Conservation (phyloP, 2,113 vertebrate species). For the Microcebus jonahi region DNA sequence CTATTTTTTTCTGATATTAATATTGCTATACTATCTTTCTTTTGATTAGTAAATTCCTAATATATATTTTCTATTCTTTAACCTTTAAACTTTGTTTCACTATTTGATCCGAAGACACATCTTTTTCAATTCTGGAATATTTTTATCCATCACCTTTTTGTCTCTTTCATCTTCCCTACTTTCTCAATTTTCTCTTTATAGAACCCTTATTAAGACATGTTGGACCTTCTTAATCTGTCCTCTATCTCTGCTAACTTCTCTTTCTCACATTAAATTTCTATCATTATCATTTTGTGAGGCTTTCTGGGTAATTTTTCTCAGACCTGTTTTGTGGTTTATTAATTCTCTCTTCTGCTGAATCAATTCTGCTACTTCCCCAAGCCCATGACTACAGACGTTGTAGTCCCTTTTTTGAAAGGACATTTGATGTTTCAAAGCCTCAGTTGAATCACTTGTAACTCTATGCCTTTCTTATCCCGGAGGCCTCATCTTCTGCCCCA, state of each 20-base stretch:
- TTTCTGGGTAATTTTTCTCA: background rate
- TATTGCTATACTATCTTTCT: background rate
- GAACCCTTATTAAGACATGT: background rate
- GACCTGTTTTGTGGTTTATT: background rate
- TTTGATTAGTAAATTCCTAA: background rate
- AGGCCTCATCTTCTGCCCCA: background rate
- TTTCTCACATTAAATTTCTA: background rate
- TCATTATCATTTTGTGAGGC: background rate
- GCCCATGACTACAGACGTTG: background rate
- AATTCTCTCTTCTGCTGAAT: background rate
- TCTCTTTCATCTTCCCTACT: background rate
- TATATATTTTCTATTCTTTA: background rate
- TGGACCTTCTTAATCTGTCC: background rate
- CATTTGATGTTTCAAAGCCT: background rate
- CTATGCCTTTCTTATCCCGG: background rate
- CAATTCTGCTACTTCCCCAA: background rate
- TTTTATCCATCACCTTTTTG: background rate
- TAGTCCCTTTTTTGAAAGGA: background rate
- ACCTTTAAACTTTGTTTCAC: background rate
- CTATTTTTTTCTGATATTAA: background rate
- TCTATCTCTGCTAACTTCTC: background rate
- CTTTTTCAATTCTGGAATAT: background rate
- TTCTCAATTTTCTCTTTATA: background rate
- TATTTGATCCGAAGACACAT: background rate
- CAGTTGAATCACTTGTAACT: background rate